A percentile compares a stretch with the other conserved stretches of the same genome.
Evolutionary conservation across 2,797 vertebrate genomes (phyloP).

Genomic region (Onychomys arenicola): DNA sequence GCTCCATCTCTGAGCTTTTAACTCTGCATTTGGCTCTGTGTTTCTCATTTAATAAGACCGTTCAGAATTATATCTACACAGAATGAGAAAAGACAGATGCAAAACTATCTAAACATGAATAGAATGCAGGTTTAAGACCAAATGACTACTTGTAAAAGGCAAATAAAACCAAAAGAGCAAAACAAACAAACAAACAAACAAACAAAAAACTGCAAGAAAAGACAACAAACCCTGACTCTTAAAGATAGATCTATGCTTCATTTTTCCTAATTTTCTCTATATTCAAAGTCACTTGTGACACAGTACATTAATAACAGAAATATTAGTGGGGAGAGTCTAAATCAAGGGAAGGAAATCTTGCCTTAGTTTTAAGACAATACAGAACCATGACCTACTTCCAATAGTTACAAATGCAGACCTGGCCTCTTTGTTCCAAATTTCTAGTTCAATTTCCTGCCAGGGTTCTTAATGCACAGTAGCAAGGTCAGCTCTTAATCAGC

Average conservation of each 20-base stretch:
- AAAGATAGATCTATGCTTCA: not conserved
- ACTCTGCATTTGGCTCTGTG: too few relatives aligned
- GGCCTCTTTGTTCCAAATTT: slow-evolving; percentile 73
- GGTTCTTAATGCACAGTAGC: slow-evolving; percentile 59
- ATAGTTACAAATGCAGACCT: slow-evolving; percentile 61
- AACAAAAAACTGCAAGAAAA: not conserved
- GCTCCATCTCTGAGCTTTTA: too few relatives aligned
- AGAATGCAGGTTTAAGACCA: slow-evolving; percentile 5
- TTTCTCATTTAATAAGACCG: too few relatives aligned
- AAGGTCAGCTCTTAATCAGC: slow-evolving; percentile 77
- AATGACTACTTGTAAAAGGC: not conserved
- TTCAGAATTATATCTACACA: too few relatives aligned
- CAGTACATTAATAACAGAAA: slow-evolving; percentile 1
- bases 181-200: too few relatives aligned
- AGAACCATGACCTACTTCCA: slow-evolving; percentile 63
- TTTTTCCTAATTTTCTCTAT: slow-evolving; percentile 49
- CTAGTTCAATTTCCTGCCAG: slow-evolving; percentile 79
- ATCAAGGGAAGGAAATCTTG: not conserved
- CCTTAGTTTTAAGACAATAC: slow-evolving; percentile 24
- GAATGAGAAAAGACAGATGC: not conserved
- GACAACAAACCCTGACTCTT: not conserved
- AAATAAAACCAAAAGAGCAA: not conserved
- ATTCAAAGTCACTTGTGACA: slow-evolving; percentile 27
- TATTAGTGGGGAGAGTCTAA: not conserved
- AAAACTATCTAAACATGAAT: not conserved